Evolutionary conservation across 2,888 invertebrate genomes (phyloP), one percentile per base, ranked within the genome.

Genomic region (Drosophila macrothrix): DNA sequence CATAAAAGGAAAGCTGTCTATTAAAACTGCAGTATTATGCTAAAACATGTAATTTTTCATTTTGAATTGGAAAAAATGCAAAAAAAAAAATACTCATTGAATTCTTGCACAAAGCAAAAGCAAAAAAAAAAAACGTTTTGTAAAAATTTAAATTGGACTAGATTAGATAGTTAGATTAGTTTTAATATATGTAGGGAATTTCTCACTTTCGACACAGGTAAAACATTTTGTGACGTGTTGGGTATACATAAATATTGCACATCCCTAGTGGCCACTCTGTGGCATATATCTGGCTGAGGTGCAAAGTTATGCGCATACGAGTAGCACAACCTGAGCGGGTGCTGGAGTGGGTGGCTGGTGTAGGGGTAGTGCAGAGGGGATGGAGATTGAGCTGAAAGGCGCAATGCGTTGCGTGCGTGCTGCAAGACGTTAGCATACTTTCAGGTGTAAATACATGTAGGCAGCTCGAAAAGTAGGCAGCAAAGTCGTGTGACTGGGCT

Each of bases 371-470:
- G 46, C 16, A 46, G 46, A 25, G 55, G 4, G 31, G 67, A 6
- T 35, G 41, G 50, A 14, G 29, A 2, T 46, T 16, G 39, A 28
- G 58, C 60, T 53, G 39, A 19, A 12, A 58, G 71, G 65, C 43
- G 64, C 64, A 68, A 49, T 46, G 72, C 78, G 64, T 81, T 75
- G 88, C 82, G 90, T 92, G 92, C 91, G 92, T 92, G 92, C 82
- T 78, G 71, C 83, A 91, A 88, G 84, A 91, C 88, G 88, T 91
- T 91, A 91, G 85, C 90, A 89, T 84, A 90, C 79, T 88, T 91
- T 88, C 80, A 83, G 89, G 86, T 91, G 89, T 79, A 86, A 90
- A 90, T 84, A 85, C 87, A 89, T 75, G 77, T 79, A 82, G 81
- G 80, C 75, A 52, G 63, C 79, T 70, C 58, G 28, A 55, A 76